Conservation (phyloP, 2,797 vertebrate genomes). For the Diplodus puntazzo region DNA sequence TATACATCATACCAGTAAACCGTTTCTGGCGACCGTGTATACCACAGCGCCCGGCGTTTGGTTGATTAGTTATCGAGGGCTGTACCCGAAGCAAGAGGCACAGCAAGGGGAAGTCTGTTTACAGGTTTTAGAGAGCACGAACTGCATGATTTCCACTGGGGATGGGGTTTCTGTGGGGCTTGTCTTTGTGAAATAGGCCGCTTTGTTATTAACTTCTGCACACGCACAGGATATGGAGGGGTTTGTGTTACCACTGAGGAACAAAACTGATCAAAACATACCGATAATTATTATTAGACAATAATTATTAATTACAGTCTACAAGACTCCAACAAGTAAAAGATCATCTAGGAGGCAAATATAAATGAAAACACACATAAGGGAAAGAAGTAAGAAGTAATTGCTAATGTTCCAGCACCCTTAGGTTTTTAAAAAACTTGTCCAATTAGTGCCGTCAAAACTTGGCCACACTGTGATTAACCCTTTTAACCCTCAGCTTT, state of each 20-base stretch:
- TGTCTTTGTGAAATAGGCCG: not conserved
- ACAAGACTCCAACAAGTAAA: not conserved
- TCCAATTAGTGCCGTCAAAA: constrained; percentile 12
- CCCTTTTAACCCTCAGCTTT: not conserved
- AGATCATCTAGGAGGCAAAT: not conserved
- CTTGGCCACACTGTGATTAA: not conserved
- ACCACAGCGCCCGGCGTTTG: not conserved
- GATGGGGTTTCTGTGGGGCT: not conserved
- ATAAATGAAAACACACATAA: not conserved
- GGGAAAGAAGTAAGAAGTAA: not conserved
- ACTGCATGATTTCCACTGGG: not conserved
- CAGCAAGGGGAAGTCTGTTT: not conserved
- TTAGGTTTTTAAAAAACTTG: constrained; percentile 14
- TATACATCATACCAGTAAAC: not conserved
- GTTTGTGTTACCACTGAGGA: not conserved
- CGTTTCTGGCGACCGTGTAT: not conserved
- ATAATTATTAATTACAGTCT: not conserved
- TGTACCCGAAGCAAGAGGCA: not conserved
- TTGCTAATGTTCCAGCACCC: not conserved
- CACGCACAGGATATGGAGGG: not conserved
- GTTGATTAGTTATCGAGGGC: not conserved
- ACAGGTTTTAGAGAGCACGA: not conserved
- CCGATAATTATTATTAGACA: not conserved
- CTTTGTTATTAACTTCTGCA: not conserved
- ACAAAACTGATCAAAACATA: not conserved